phyloP scores from a whole-genome alignment of 2,888 invertebrate genomes.

The Idaea straminata region DNA sequence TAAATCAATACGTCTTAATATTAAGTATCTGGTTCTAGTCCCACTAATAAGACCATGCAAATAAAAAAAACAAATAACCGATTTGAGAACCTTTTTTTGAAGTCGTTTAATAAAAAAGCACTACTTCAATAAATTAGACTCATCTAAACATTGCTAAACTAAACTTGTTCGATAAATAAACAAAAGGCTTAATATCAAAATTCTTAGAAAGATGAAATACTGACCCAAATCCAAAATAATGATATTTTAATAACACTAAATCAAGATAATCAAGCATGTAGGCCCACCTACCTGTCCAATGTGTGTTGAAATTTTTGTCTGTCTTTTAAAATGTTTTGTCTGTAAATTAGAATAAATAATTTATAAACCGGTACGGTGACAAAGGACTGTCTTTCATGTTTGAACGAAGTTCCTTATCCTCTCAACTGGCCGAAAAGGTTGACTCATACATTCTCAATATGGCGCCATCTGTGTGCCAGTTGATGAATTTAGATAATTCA shows the following conservation, averaged over 20 bases:
- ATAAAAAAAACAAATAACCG: no score
- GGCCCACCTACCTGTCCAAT: not conserved
- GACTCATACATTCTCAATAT: no score
- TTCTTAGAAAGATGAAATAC: not conserved
- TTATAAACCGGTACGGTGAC: not conserved
- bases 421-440: no score
- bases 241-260: not conserved
- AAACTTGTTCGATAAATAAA: not conserved
- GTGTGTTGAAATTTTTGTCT: not conserved
- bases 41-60: no score
- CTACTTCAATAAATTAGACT: not conserved
- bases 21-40: no score
- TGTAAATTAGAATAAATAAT: not conserved
- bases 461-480: no score
- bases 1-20: no score
- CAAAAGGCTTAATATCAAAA: not conserved
- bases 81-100: no score
- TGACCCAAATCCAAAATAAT: not conserved
- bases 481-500: no score
- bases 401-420: no score
- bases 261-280: not conserved
- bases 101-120: no score
- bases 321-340: not conserved
- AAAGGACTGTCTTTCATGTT: not conserved
- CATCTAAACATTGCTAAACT: slow-evolving; percentile 3